Evolutionary conservation across 2,797 vertebrate genomes (phyloP).

Genomic region (Mormyrops boulengeri): DNA sequence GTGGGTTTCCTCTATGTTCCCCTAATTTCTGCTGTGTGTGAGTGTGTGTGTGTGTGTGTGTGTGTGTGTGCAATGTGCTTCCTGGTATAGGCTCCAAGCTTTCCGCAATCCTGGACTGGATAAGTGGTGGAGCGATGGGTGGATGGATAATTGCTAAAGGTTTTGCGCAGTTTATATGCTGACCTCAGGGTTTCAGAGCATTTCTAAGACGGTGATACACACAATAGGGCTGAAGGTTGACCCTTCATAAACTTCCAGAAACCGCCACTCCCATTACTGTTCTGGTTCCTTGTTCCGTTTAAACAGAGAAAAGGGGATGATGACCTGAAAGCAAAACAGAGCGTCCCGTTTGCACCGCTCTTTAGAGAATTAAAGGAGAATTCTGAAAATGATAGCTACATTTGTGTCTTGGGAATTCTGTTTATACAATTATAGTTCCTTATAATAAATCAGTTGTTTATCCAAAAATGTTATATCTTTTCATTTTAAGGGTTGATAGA

Average conservation of each 20-base stretch:
- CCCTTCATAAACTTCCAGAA: neutral
- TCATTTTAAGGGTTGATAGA: neutral
- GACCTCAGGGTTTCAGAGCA: neutral
- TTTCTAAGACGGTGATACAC: neutral
- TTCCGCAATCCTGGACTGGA: too few relatives aligned
- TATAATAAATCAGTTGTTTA: neutral
- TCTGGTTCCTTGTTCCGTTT: neutral
- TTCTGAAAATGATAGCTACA: neutral
- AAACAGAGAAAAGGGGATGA: neutral
- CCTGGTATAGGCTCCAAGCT: neutral
- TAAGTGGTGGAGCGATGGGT: neutral
- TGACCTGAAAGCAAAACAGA: neutral
- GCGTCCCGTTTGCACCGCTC: neutral
- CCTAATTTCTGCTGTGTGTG: neutral
- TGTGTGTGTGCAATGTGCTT: neutral
- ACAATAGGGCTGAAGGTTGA: neutral
- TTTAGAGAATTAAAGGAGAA: neutral
- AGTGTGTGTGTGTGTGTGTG: neutral
- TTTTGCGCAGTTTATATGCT: neutral
- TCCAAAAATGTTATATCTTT: neutral
- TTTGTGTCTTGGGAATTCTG: neutral
- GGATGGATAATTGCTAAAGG: neutral
- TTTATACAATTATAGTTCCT: neutral
- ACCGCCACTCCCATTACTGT: neutral
- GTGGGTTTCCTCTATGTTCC: neutral